Evolutionary conservation across 1,140 invertebrate species (phyloP), one percentile per base, ranked within the genome.

Genomic region (Uloborus diversus): DNA sequence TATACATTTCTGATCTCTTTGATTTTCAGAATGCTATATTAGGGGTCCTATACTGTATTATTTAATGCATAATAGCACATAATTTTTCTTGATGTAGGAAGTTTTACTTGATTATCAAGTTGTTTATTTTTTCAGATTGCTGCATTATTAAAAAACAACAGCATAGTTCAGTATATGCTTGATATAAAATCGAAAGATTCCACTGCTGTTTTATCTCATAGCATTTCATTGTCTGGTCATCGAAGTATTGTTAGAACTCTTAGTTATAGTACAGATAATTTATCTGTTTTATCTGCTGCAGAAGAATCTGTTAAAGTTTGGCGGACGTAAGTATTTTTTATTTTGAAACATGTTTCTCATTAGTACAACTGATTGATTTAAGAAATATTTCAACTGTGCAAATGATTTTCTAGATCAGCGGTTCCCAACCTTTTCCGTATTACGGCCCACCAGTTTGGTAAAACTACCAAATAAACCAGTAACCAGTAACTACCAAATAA

Each of bases 301-400:
- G 91, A 89, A 4, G 95, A 98, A 83, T 91, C 92, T 25, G 88
- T 98, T 4, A 98, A 98, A 89, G 88, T 98, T 49, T 99, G 97
- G 97, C 97, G 96, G 85, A 92, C 95, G 90, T 94, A 81, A 65
- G 20, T 4, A 69, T 30, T 17, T 23, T 64, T 14, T 17, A 30
- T 47, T 64, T 11, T 81, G 23, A 20, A 25, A 28, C 7, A 64
- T 51, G 20, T 79, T 20, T 30, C 11, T 32, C n/a, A n/a, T n/a
- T n/a, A n/a, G n/a, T n/a, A n/a, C n/a, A n/a, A n/a, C n/a, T n/a
- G n/a, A n/a, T n/a, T n/a, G n/a, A n/a, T n/a, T n/a, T n/a, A n/a
- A n/a, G n/a, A n/a, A n/a, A n/a, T n/a, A n/a, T n/a, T n/a, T n/a
- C n/a, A n/a, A n/a, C n/a, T n/a, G n/a, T n/a, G n/a, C n/a, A n/a